Evolutionary conservation across 2,113 vertebrate genomes (phyloP).

Genomic region (Zosterops japonicus): DNA sequence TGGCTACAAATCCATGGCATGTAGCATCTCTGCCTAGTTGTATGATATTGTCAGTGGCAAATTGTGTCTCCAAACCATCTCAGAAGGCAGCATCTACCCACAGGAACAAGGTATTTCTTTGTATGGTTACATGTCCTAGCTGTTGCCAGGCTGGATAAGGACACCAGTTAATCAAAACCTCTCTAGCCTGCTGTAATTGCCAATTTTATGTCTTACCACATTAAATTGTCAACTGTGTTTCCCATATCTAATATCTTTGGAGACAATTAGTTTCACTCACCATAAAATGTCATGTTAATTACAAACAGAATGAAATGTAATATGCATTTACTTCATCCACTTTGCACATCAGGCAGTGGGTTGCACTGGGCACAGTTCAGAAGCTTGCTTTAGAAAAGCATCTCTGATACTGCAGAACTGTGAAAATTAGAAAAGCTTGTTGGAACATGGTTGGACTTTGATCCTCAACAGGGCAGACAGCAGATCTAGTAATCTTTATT

Average conservation of each 20-base stretch:
- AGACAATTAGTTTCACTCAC: constrained; percentile 2
- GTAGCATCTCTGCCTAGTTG: not conserved
- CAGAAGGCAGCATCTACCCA: not conserved
- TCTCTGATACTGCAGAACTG: not conserved
- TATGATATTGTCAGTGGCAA: not conserved
- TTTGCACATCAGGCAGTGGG: not conserved
- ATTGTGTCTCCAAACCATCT: not conserved
- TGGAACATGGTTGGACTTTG: not conserved
- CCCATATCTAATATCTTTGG: not conserved
- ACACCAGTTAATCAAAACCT: not conserved
- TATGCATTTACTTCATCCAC: not conserved
- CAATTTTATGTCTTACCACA: not conserved
- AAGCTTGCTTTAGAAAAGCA: not conserved
- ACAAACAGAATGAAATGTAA: not conserved
- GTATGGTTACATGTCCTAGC: not conserved
- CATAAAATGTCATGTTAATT: constrained; percentile 1
- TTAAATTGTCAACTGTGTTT: not conserved
- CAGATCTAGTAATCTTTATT: not conserved
- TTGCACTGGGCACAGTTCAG: not conserved
- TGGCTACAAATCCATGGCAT: not conserved
- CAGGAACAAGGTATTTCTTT: not conserved
- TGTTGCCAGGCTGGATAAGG: not conserved
- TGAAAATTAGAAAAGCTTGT: not conserved
- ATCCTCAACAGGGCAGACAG: not conserved
- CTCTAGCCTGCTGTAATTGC: not conserved